Evolutionary conservation across 2,797 vertebrate species (phyloP), one percentile per base, ranked within the genome.

Genomic region (Danionella dracula): DNA sequence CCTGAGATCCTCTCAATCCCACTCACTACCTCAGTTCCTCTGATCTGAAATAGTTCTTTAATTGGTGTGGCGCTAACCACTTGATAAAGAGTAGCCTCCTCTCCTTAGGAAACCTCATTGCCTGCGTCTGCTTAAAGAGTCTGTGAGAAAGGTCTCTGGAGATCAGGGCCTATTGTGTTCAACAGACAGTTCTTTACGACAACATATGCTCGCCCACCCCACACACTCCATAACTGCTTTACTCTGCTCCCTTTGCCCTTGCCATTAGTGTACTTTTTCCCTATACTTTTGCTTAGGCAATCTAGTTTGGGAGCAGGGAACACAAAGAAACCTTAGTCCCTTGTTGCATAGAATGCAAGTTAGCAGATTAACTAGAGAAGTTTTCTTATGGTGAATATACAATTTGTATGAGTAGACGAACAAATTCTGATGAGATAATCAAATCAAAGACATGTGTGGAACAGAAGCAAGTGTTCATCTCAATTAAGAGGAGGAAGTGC

Each of bases 121-220:
- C 61, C 77, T 70, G 78, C 68, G 44, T 82, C 78, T 81, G 82
- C 77, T 82, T 86, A 83, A 87, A 88, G 82, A 85, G 84, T 80
- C 76, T 73, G 76, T 70, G 65, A 78, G 72, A 76, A 54, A 17
- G 79, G 77, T 78, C 87, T 86, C 84, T 70, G 27, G 85, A 84
- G 86, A 84, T 62, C 78, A 68, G 75, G 74, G 74, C 75, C 78
- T 76, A 79, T 77, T 46, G 42, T 64, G 69, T 65, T 59, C 49
- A 86, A 80, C 87, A 91, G 86, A 88, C 81, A 84, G 83, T 64
- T 72, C 83, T 88, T 90, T 90, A 72, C 86, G 66, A 82, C 72
- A 84, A 84, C 87, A 88, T 86, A 89, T 90, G 87, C 81, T 87
- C 79, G 82, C 38, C 57, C 50, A 44, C 55, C 85, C 86, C 83